Conservation (phyloP, 1,140 invertebrate species). For the Apis dorsata region DNA sequence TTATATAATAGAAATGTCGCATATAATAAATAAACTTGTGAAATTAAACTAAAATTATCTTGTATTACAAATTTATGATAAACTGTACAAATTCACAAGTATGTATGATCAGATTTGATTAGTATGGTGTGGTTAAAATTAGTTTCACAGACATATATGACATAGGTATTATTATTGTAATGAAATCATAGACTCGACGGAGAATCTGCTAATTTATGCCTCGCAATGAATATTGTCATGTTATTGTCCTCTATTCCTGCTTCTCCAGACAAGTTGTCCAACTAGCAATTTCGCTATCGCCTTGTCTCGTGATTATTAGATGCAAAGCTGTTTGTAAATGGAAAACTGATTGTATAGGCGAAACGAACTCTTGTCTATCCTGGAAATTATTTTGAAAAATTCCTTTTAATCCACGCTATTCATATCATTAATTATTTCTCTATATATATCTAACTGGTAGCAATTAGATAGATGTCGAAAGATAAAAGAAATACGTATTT, state of each 20-base stretch:
- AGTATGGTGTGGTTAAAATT: background rate
- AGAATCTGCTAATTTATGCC: constrained; percentile 4
- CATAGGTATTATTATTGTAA: background rate
- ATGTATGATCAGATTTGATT: too few species aligned
- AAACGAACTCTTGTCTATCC: background rate
- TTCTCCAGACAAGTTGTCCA: background rate
- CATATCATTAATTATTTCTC: background rate
- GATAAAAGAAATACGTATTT: background rate
- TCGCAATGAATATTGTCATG: background rate
- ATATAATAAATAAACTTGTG: background rate
- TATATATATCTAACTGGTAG: background rate
- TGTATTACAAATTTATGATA: background rate
- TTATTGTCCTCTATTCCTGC: background rate
- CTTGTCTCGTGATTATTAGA: background rate
- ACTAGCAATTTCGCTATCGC: background rate
- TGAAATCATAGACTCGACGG: background rate
- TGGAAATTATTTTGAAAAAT: background rate
- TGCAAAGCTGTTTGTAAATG: background rate
- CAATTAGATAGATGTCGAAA: background rate
- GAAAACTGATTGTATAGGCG: background rate
- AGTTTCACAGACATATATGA: background rate
- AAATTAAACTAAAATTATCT: background rate
- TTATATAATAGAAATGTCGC: background rate
- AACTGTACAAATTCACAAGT: background rate
- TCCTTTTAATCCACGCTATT: background rate